Percentiles rank a stretch among this genome's conserved stretches.
These are phyloP conservation scores for Platynereis dumerilii DNA, from an alignment of 2,888 invertebrate genomes.

Conservation along the genomic window DNA sequence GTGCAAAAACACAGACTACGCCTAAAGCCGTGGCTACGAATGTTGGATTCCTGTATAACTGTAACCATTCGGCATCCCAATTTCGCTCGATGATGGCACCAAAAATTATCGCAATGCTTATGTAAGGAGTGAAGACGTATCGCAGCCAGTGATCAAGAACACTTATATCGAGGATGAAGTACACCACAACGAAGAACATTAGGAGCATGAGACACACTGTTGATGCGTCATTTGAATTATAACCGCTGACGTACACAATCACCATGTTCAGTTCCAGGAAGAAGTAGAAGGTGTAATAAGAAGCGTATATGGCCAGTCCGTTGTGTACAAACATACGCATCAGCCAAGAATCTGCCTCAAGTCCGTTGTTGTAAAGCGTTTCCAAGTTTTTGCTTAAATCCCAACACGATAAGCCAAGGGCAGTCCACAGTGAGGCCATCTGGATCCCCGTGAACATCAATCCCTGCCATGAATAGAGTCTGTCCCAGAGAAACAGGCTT, in stretches of 20 bases:
- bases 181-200: constrained; percentile 38
- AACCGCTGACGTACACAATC: constrained; percentile 36
- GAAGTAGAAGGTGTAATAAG: constrained; percentile 50
- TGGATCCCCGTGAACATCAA: constrained; percentile 40
- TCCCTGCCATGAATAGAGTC: constrained; percentile 39
- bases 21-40: too few species aligned
- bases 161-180: constrained; percentile 44
- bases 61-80: too few species aligned
- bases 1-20: too few species aligned
- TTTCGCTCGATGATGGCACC: too few species aligned
- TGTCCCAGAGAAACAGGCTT: constrained; percentile 47
- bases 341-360: constrained; percentile 47
- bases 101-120: too few species aligned
- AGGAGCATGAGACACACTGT: constrained; percentile 44
- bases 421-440: constrained; percentile 40
- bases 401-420: constrained; percentile 39
- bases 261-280: constrained; percentile 48
- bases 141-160: constrained; percentile 47
- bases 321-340: constrained; percentile 50
- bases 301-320: constrained; percentile 48
- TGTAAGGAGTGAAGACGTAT: constrained; percentile 52
- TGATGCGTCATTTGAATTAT: constrained; percentile 36
- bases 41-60: too few species aligned
- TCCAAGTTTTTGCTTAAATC: constrained; percentile 28
- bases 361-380: constrained; percentile 6